A percentile compares a stretch with the other conserved stretches of the same genome.
These are phyloP conservation scores for Dallia pectoralis DNA, from an alignment of 2,797 vertebrate genomes.

Conservation along the genomic window DNA sequence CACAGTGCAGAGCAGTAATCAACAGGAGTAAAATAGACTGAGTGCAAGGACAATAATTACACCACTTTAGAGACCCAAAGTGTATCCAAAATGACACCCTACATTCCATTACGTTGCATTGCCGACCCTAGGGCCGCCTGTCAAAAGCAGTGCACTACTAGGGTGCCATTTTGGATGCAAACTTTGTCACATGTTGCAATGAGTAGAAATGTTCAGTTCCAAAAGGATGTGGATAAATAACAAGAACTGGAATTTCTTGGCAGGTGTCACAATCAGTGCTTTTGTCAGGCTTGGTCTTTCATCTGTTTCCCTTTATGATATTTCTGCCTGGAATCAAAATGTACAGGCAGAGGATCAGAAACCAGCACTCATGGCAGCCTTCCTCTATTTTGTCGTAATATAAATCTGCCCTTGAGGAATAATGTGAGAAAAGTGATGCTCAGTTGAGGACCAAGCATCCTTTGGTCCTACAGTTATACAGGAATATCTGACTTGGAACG, in stretches of 20 bases:
- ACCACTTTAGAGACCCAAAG: background rate
- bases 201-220: background rate
- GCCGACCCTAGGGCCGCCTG: no score
- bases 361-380: slow-evolving; percentile 26
- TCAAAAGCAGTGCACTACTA: no score
- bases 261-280: slow-evolving; percentile 30
- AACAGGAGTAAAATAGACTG: background rate
- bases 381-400: background rate
- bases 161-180: no score
- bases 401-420: slow-evolving; percentile 12
- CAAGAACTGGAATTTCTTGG: slow-evolving; percentile 11
- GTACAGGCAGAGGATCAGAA: slow-evolving; percentile 34
- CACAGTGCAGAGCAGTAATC: background rate
- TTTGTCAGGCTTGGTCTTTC: slow-evolving; percentile 35
- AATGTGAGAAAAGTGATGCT: slow-evolving; percentile 21
- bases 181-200: background rate
- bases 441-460: slow-evolving; percentile 16
- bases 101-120: no score
- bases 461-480: slow-evolving; percentile 15
- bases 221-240: background rate
- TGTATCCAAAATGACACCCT: no score
- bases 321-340: slow-evolving; percentile 16
- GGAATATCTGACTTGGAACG: background rate
- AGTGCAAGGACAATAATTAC: background rate
- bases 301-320: slow-evolving; percentile 36